Base-by-base conservation (phyloP, 2,113 vertebrate species). In the Varanus komodoensis region DNA sequence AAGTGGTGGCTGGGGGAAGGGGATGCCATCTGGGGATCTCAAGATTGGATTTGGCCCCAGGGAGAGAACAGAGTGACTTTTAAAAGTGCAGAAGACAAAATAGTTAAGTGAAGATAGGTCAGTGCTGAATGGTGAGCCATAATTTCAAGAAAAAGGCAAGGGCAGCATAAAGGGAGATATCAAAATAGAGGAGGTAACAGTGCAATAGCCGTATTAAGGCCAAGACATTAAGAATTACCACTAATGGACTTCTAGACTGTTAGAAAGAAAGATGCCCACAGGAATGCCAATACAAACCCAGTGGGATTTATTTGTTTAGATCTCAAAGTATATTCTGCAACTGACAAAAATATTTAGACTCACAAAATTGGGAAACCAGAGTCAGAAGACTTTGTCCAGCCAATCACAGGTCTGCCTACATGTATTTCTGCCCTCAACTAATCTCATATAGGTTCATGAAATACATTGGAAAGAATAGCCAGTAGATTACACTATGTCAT, bases 51-150 rank as follows among this genome's bases (percentile, higher is more conserved):
- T 61, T 61, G 6, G 11, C 57, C 57, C 14, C 57, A 15, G 57
- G 9, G 91, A 75, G 79, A 88, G 79, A 80, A 52, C 54, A 57
- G 91, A 93, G 52, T 80, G 48, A 87, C 27, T 79, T 34, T 48
- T 90, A 11, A 52, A 90, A 93, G 6, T 1, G 21, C 29, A 38
- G 75, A 95, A 87, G 6, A 79, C 27, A 91, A 90, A 87, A 94
- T 29, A 7, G n/a, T 88, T 82, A 27, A 90, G n/a, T 84, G 82
- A 92, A 96, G 96, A 71, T 77, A 89, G 89, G 94, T 94, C 93
- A 95, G 23, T 0, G 0, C 0, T 77, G 85, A 93, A 84, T 57
- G 44, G 57, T 64, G 91, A 92, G 77, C 61, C 23, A n/a, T 38
- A 57, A 85, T 50, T 34, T 57, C 9, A 11, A 25, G 64, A n/a